Conservation (phyloP, 2,113 vertebrate genomes). For the Cervus canadensis region DNA sequence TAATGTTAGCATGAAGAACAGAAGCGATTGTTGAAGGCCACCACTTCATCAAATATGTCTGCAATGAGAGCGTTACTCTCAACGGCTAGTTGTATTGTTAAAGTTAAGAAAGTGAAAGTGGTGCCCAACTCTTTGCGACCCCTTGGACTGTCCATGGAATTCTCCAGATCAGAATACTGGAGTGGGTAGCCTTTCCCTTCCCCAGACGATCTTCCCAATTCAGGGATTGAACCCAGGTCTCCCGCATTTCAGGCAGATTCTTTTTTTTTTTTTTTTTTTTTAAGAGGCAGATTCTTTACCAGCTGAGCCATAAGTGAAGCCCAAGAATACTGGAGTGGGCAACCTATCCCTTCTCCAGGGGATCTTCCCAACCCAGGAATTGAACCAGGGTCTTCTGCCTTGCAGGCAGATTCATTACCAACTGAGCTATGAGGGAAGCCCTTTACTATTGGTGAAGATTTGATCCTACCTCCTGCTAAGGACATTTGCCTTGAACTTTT, state of each 20-base stretch:
- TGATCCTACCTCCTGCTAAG: not conserved
- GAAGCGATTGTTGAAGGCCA: not conserved
- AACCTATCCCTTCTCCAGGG: not conserved
- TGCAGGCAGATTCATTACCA: not conserved
- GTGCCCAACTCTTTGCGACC: not conserved
- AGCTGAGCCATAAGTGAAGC: not conserved
- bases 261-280: not conserved
- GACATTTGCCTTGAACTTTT: not conserved
- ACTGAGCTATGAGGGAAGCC: not conserved
- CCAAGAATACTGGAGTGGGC: not conserved
- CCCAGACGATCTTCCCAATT: not conserved
- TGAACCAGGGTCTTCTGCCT: accelerated
- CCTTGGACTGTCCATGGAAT: not conserved
- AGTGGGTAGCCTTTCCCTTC: not conserved
- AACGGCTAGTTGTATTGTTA: not conserved
- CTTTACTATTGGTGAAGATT: not conserved
- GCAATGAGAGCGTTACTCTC: not conserved
- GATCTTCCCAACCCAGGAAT: not conserved
- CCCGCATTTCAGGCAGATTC: not conserved
- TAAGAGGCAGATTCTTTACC: not conserved
- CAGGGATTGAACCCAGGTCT: not conserved
- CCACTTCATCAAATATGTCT: not conserved
- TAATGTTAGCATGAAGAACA: not conserved
- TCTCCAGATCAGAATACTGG: not conserved
- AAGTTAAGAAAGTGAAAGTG: not conserved